Evolutionary conservation across 2,113 vertebrate genomes (phyloP), one percentile per base, ranked within the genome.

Genomic region (Gymnobelideus leadbeateri): DNA sequence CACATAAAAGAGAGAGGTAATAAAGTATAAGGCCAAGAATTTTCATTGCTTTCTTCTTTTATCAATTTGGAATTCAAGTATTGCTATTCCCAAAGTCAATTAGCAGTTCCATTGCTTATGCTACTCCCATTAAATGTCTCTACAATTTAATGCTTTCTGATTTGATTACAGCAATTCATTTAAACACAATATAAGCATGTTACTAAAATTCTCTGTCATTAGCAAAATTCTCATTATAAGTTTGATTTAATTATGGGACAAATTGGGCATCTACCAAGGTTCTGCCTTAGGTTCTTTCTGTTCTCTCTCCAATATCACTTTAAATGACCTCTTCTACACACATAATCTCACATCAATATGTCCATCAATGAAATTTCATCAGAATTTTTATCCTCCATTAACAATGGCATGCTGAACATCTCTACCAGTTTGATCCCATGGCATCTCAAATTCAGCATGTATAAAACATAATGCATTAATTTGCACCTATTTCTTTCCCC

Each of bases 31-130:
- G 37, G 21, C 10, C 26, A 92, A 92, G n/a, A 97, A 26, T 31
- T 49, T 93, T 95, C 93, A 23, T 0, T 3, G 89, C 21, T 24
- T 84, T 43, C 6, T 84, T 84, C 0, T 26, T 93, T 51, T n/a
- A 31, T 11, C 68, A 92, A 52, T 97, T 94, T 89, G 46, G 89
- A 94, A 96, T 55, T 0, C 95, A 94, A 91, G 61, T 50, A 52
- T 90, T 93, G 24, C 8, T 51, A 23, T 94, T 96, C 91, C 46
- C 54, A 90, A 96, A 93, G 84, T 24, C 0, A 91, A 91, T 68
- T 94, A 89, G 51, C 50, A 91, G 94, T 21, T 92, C 90, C 10
- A 92, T 5, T 49, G 51, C 23, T 77, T 25, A 6, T 26, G 52
- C 7, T 47, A 4, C 16, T 89, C 25, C 51, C 93, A 51, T 24